Base-by-base conservation (phyloP, 2,888 invertebrate species). In the Lepidonotus clava region DNA sequence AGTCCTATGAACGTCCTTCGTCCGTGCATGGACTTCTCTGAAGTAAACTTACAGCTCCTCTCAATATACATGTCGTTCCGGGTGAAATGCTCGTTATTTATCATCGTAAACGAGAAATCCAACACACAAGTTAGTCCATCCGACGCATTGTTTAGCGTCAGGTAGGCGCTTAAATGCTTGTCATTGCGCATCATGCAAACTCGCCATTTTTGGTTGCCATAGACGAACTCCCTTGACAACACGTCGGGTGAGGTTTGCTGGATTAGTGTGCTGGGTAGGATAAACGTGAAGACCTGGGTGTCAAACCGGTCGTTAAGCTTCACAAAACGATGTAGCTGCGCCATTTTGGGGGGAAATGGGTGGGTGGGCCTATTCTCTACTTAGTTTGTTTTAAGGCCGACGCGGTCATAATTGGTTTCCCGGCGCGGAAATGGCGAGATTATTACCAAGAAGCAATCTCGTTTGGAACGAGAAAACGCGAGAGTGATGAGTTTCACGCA, bases 221-320 rank as follows among this genome's bases (percentile, higher is more conserved):
- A 97, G 89, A 96, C 96, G 94, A 97, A 96, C 94, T 97, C 97
- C 94, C 97, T 97, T 90, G 97, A 96, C 89, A 96, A 96, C 92
- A 97, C 96, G 94, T 97, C 97, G 87, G 97, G 96, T 93, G 97
- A 96, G 83, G 96, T 96, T 94, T 97, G 97, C 87, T 96, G 95
- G 80, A 96, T 96, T 90, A 97, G 96, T 87, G 96, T 96, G 91
- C 96, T 96, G 88, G 97, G 97, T 91, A 97, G 96, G 92, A 97
- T 96, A 95, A 97, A 97, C 88, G 97, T 97, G 95, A 97, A 97
- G 91, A 97, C 96, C 95, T 97, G 96, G 90, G 97, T 96, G 95
- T 97, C 96, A 94, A 96, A 96, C 94, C 97, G 96, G 95, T 97
- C 97, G 92, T 96, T 96, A 90, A 97, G 96, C 95, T 96, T 96